phyloP scores from a whole-genome alignment of 2,113 vertebrate species.

The Saccopteryx leptura region DNA sequence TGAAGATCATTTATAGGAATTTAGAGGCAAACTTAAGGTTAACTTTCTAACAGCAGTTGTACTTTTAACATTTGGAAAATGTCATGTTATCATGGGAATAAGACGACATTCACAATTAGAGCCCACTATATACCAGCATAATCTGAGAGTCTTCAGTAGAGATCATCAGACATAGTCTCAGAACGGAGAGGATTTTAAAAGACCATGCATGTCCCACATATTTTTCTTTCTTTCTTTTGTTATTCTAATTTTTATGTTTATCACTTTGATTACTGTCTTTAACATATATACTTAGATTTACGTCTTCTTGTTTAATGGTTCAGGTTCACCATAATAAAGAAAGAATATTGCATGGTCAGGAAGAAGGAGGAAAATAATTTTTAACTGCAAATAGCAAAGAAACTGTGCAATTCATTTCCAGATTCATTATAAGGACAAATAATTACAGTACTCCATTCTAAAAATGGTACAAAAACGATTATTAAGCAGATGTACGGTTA shows the following conservation, averaged over 20 bases:
- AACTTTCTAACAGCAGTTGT: constrained; percentile 45
- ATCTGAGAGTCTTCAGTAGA: not conserved
- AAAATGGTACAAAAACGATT: constrained; percentile 74
- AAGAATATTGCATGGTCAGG: constrained; percentile 56
- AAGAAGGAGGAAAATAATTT: constrained; percentile 66
- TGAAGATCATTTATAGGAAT: not conserved
- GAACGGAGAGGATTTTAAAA: not conserved
- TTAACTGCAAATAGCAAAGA: constrained; percentile 61
- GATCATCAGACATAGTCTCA: not conserved
- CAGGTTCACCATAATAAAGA: constrained; percentile 64
- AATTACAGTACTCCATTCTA: constrained; percentile 70
- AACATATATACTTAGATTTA: constrained; percentile 61
- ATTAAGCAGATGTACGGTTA: constrained; percentile 80
- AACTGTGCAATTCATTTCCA: constrained; percentile 74
- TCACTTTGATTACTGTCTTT: constrained; percentile 60
- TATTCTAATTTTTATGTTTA: not conserved
- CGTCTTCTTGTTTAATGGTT: constrained; percentile 72
- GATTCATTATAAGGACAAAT: constrained; percentile 76
- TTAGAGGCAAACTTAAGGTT: not conserved
- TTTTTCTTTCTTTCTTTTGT: not conserved
- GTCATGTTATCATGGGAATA: constrained; percentile 11
- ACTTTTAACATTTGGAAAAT: constrained; percentile 66
- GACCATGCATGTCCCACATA: not conserved
- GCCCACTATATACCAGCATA: not conserved
- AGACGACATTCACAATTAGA: constrained; percentile 39